Base-by-base conservation (phyloP, 2,888 invertebrate species). In the Allophyes oxyacanthae region DNA sequence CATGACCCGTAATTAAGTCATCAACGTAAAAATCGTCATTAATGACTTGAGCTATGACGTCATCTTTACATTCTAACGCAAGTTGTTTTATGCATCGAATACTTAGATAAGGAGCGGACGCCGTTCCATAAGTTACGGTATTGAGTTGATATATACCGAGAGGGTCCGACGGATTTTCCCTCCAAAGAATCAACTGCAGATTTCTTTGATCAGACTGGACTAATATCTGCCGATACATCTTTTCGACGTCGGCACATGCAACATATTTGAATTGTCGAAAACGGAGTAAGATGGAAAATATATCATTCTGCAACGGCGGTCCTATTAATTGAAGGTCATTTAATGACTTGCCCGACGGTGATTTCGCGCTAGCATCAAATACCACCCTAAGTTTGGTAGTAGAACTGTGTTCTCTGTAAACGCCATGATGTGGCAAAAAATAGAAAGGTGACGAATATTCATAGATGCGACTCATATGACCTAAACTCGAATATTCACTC, bases 301-400 rank as follows among this genome's bases (percentile, higher is more conserved):
- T 15, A 26, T 75, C 69, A 37, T 61, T 62, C 34, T 75, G 71
- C 6, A 74, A 40, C 0, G 48, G 28, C 1, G 74, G 64, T 0
- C 74, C 65, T 13, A 56, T 38, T 0, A 14, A 15, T 37, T 71
- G 69, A 14, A 74, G 59, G 6, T 70, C 64, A 6, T 74, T 78
- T 8, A 76, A 40, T 6, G 70, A 72, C 8, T 57, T 61, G 5
- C 65, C 64, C 0, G 67, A 54, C 0, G 52, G 54, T 0, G 69
- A 67, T 26, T 53, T 48, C 0, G 64, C 53, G 44, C 63, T 61
- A 0, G 61, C 61, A 13, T 66, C 60, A 13, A 72, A 73, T 3
- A 70, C 68, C 0, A 61, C 62, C 2, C 64, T 40, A 9, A 60
- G 30, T 30, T 60, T 54, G 2, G 53, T 54, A 0, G 49, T 54